phyloP scores from a whole-genome alignment of 2,113 vertebrate genomes.

The Petrocephalus microphthalmus region DNA sequence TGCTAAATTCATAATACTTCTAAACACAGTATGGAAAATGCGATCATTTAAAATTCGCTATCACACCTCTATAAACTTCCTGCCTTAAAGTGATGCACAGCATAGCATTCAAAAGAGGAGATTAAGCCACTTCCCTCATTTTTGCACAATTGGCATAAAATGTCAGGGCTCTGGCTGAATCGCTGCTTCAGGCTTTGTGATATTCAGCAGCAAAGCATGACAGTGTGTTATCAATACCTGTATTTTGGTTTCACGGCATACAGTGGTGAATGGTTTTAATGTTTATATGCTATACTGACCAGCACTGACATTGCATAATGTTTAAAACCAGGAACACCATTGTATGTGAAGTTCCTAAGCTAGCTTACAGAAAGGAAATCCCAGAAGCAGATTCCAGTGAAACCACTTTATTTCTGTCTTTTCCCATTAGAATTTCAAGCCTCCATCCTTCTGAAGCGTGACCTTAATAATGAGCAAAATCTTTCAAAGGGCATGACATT shows the following conservation, averaged over 20 bases:
- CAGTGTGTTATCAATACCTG: background rate
- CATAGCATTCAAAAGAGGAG: background rate
- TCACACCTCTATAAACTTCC: background rate
- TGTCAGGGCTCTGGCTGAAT: background rate
- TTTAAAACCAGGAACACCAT: background rate
- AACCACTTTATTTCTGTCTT: slow-evolving; percentile 44
- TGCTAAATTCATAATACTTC: background rate
- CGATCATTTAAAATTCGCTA: background rate
- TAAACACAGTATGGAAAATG: background rate
- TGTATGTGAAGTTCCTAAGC: slow-evolving; percentile 49
- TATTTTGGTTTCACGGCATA: background rate
- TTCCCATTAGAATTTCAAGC: slow-evolving; percentile 36
- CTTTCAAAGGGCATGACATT: slow-evolving; percentile 63
- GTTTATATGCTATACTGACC: slow-evolving; percentile 1
- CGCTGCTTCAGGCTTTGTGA: background rate
- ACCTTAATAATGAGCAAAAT: slow-evolving; percentile 56
- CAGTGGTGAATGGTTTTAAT: background rate
- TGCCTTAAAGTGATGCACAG: background rate
- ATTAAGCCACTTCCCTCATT: background rate
- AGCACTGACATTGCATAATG: background rate
- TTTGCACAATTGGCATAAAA: background rate
- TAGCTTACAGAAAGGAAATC: slow-evolving; percentile 40
- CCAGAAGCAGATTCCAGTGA: slow-evolving; percentile 49
- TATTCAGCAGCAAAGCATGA: background rate
- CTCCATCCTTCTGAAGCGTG: slow-evolving; percentile 49